These are phyloP conservation scores for Osmerus mordax DNA, from an alignment of 2,113 vertebrate species.

Conservation along the genomic window DNA sequence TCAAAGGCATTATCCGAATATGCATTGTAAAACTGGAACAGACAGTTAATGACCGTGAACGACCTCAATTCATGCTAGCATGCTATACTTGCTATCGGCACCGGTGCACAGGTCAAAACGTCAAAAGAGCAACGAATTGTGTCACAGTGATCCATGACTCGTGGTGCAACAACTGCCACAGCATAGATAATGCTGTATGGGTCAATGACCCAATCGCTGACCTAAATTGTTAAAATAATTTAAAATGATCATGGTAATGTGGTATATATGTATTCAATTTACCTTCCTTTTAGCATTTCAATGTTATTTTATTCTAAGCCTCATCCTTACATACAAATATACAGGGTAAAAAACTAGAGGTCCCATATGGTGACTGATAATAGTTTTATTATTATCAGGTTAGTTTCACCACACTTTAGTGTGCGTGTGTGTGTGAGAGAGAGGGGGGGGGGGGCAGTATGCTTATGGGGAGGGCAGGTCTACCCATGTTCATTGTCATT, in stretches of 20 bases:
- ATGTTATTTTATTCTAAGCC: no score
- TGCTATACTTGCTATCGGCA: neutral
- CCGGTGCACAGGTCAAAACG: neutral
- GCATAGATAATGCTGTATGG: neutral
- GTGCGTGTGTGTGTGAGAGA: neutral
- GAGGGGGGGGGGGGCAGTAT: neutral
- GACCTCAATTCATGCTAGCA: neutral
- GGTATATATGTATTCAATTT: no score
- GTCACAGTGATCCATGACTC: conserved; percentile 9
- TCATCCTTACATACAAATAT: no score
- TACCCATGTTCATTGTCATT: no score
- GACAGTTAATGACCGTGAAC: neutral
- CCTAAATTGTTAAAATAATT: neutral
- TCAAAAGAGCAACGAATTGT: neutral
- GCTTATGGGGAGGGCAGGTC: no score
- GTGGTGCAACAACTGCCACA: conserved; percentile 10
- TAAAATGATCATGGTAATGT: no score
- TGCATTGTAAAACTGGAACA: neutral
- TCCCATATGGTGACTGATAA: no score
- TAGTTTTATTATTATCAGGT: no score
- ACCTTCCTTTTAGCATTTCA: no score
- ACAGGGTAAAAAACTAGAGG: no score
- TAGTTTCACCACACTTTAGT: no score
- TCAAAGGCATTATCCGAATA: neutral
- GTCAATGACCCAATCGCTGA: no score